Evolutionary conservation across 1,140 invertebrate species (phyloP), one percentile per base, ranked within the genome.

Genomic region (Nomia melanderi): DNA sequence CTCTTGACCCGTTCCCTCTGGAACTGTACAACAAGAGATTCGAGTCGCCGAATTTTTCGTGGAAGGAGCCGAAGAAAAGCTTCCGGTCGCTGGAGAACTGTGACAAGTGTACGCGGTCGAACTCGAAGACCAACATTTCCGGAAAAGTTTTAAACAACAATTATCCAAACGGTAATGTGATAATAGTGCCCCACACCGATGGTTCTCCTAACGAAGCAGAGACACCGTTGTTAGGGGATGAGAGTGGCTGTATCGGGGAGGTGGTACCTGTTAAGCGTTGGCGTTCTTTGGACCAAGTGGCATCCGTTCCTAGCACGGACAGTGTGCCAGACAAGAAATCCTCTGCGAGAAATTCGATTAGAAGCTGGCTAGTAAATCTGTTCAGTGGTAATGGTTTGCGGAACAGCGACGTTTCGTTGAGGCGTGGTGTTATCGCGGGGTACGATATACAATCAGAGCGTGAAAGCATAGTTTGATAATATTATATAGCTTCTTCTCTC

Each of bases 281-380:
- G 95, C 94, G 94, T 81, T 97, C 96, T n/a, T 91, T 96, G 29
- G 96, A 97, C 92, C 94, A 94, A 79, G 92, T 95, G 27, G 93
- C 93, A 85, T 92, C 87, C 85, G 94, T 86, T 83, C 90, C 88
- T 83, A 92, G 84, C 72, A 72, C 72, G 71, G 86, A 89, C 81
- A 88, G 92, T 88, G 91, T 93, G 66, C 83, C 89, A 9, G 92
- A 92, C 53, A 93, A 93, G 81, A 93, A 93, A 77, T 90, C 88
- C 12, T 91, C 91, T 12, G 88, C 90, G 25, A 93, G 94, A 67
- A 93, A 92, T 84, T 94, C 93, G 8, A 91, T 96, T 53, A 93
- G 94, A 77, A 94, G 93, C 71, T 96, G 95, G 95, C 88, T 96
- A 36, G 93, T 95, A 23, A 94, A 95, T 77, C 20, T 96, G 25